Evolutionary conservation across 2,888 invertebrate species (phyloP), one percentile per base, ranked within the genome.

Genomic region (Phoronis australis): DNA sequence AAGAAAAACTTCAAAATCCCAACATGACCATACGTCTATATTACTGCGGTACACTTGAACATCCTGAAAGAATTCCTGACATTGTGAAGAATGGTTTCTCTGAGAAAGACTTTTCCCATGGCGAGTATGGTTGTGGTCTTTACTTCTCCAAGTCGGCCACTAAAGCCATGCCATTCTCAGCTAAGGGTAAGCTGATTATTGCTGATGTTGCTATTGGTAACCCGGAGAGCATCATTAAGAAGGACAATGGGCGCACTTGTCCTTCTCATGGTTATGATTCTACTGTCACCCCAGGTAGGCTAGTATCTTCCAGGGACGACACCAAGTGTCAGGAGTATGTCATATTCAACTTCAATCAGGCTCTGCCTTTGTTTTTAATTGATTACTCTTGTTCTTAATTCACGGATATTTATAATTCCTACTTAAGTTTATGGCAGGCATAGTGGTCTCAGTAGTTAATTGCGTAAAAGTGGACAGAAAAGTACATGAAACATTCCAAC

Each of bases 101-200:
- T 31, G 58, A 62, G 44, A 55, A 57, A 55, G 73, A 73, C 62
- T 64, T 71, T 48, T 50, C 57, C 4, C 56, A 62, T 55, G 73
- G 71, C 24, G 69, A 70, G 35, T 73, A 57, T 64, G 73, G 73
- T 15, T 49, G 57, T 50, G 73, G 73, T 1, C 54, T 73, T 4
- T 71, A 73, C 43, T 73, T 73, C 55, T 69, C 72, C 35, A 68
- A 67, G 46, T 67, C 63, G 45, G 71, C 73, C 1, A 69, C 69
- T 5, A 72, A 65, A 50, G 71, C 72, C 27, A 66, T 68, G 15
- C 69, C 69, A 48, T 70, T 69, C 56, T 71, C 71, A 42, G 64
- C 62, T 31, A 72, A 72, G 56, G 66, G 68, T 12, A 66, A 63
- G 46, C 48, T 73, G 43, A 38, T 73, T 22, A 54, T 68, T 15